Evolutionary conservation across 2,888 invertebrate genomes (phyloP).

Genomic region (Linnaemya tessellans): DNA sequence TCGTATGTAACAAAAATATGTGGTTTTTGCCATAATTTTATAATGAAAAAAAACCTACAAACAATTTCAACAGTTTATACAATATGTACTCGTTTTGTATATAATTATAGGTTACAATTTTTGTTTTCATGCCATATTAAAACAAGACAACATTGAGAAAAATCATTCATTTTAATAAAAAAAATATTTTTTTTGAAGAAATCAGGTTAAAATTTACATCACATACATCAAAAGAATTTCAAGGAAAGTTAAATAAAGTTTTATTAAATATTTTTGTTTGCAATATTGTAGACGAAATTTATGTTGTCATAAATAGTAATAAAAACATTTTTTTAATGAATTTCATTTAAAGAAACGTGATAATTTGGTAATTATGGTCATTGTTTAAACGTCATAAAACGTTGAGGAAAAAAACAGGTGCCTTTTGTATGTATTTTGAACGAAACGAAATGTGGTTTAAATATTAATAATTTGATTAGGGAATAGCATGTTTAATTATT

Average conservation of each 20-base stretch:
- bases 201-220: conserved; percentile 64
- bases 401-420: not conserved
- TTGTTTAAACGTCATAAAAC: conserved; percentile 19
- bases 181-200: conserved; percentile 26
- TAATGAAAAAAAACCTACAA: conserved; percentile 34
- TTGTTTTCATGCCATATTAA: not conserved
- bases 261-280: conserved; percentile 1
- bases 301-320: conserved; percentile 42
- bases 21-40: conserved; percentile 15
- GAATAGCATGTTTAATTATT: conserved; percentile 48
- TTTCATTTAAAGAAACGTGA: conserved; percentile 49
- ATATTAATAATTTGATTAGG: conserved; percentile 40
- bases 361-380: conserved; percentile 51
- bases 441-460: conserved; percentile 4
- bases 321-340: not conserved
- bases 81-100: not conserved
- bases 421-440: not conserved
- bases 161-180: conserved; percentile 41
- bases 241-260: conserved; percentile 55
- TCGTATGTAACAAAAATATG: not conserved
- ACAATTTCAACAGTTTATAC: not conserved
- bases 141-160: conserved; percentile 43
- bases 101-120: conserved; percentile 54
- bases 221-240: conserved; percentile 59
- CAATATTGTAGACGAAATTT: conserved; percentile 41